Base-by-base conservation (phyloP, 2,113 vertebrate genomes). In the Albula goreensis region DNA sequence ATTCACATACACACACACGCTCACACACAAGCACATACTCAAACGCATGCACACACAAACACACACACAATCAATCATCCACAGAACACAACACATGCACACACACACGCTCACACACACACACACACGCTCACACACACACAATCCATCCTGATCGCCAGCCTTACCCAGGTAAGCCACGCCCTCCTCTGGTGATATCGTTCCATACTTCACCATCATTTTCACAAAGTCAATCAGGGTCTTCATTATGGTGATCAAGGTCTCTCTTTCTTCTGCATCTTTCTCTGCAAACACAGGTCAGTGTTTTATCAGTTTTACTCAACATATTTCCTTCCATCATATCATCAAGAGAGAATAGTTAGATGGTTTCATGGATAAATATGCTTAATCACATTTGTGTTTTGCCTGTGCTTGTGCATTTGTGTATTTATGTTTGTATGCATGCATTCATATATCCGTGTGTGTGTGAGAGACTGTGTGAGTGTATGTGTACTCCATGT, bases 191-290 rank as follows among this genome's bases (percentile, higher is more conserved):
- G 98, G 98, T 48, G 98, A 97, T 91, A 99, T 98, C 77, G 98
- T 99, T 88, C 98, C 98, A 3, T 99, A 99, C 91, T 99, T 99
- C 87, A 99, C 98, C 98, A 99, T 99, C 98, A 99, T 99, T 95
- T 99, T 99, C 90, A 99, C 98, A 93, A 99, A 99, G 91, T 99
- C 98, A 63, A 99, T 98, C 87, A 99, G 88, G 0, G 98, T 99
- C 94, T 99, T 99, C 98, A 99, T 99, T 89, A 99, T 99, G 25
- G 98, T 98, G 91, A 99, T 98, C 90, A 99, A 89, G 0, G 98
- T 99, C 93, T 99, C 97, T 91, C 97, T 96, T 90, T 99, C 97
- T 91, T 99, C 97, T 84, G 95, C 93, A 87, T 99, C 98, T 78
- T 95, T 95, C 81, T 98, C 98, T 99, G 91, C 56, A 13, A 87